Evolutionary conservation across 2,888 invertebrate genomes (phyloP).

Genomic region (Eilema depressum): DNA sequence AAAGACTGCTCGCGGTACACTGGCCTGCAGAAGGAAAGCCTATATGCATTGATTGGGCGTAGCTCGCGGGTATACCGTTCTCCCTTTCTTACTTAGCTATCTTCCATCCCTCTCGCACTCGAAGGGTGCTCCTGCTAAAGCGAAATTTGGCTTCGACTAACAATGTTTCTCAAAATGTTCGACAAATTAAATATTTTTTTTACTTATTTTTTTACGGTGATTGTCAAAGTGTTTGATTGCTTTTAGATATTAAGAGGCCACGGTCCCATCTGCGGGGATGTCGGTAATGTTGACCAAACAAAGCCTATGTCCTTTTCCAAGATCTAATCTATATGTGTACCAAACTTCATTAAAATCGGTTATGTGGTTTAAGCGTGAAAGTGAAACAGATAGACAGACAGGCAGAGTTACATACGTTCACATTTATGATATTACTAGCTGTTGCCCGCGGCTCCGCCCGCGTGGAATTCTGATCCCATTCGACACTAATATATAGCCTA

Average conservation of each 20-base stretch:
- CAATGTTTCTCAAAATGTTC: slow-evolving; percentile 70
- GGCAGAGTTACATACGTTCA: too few species aligned
- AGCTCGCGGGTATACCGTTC: slow-evolving; percentile 64
- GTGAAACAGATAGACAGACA: too few species aligned
- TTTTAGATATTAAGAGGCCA: not conserved
- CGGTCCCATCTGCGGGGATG: too few species aligned
- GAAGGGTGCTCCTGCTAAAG: slow-evolving; percentile 67
- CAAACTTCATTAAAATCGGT: too few species aligned
- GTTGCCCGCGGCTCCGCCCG: too few species aligned
- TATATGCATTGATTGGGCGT: slow-evolving; percentile 85
- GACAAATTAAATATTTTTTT: slow-evolving; percentile 42
- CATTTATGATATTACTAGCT: too few species aligned
- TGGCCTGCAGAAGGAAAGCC: slow-evolving; percentile 78
- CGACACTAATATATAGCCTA: too few species aligned
- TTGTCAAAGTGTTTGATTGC: slow-evolving; percentile 35
- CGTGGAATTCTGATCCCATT: too few species aligned
- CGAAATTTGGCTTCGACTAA: slow-evolving; percentile 81
- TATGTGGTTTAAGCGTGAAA: too few species aligned
- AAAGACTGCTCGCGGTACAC: slow-evolving; percentile 69
- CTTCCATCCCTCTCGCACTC: slow-evolving; percentile 62
- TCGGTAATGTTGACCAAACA: too few species aligned
- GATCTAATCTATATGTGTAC: too few species aligned
- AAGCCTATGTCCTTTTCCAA: too few species aligned
- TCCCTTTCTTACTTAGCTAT: slow-evolving; percentile 62
- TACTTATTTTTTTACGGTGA: slow-evolving; percentile 22